Base-by-base conservation (phyloP, 2,113 vertebrate species). In the Paramormyrops kingsleyae region DNA sequence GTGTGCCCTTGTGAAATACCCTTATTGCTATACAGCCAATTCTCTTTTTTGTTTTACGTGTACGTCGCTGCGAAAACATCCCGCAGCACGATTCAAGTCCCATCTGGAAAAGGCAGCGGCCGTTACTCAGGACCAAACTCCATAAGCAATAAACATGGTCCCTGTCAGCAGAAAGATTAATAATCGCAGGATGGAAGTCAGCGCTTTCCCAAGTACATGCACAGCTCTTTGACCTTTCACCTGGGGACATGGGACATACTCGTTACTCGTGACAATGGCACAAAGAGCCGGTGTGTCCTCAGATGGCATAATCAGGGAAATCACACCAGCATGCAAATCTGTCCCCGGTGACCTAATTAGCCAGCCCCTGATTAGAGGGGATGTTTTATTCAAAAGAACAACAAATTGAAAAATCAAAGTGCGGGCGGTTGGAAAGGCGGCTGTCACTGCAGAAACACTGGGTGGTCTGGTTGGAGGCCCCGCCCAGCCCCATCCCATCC, bases 291-390 rank as follows among this genome's bases (percentile, higher is more conserved):
- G 66, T 62, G 87, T 21, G 21, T 27, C 5, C 42, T 87, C 53
- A 88, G 56, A 70, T 19, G 88, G 90, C 90, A 70, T 90, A 90
- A 91, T 92, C 90, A 92, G 83, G n/a, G 42, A 90, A 90, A 93
- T 92, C 47, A 90, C 83, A 62, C 87, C 21, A 87, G 56, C 88
- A 91, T 91, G 92, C 90, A 87, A 90, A 93, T 91, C 49, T 66
- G 35, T 77, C 89, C 91, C 74, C 21, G 3, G 52, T 27, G 87
- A 53, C 90, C 85, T 77, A 62, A 91, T 83, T 88, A 85, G 39
- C 39, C 83, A 42, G 80, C 27, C 52, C n/a, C 39, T 44, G 83
- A 85, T 50, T 52, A 19, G 19, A 59, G 52, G 12, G 7, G 15
- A 50, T 44, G 89, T 89, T 66, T 66, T 66, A 39, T 88, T 88